Evolutionary conservation across 2,888 invertebrate genomes (phyloP), one percentile per base, ranked within the genome.

Genomic region (Oxycera nigricornis): DNA sequence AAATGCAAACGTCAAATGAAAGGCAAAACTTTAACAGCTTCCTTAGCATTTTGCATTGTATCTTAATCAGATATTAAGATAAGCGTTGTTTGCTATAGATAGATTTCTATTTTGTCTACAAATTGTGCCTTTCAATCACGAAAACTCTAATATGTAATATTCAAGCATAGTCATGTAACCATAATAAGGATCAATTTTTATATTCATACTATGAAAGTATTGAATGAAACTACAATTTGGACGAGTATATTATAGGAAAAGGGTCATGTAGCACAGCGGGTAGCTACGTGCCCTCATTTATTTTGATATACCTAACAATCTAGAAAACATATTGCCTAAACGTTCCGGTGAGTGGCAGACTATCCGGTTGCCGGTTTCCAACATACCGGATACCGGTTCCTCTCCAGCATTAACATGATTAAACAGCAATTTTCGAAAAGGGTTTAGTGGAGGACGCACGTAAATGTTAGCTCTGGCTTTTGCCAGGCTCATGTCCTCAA

Each of bases 361-460:
- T 52, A 55, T 55, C 70, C 52, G 70, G 65, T 41, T 2, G 7
- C 30, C 62, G 20, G 17, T 41, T 65, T 41, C 65, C 35, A 20
- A 41, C 41, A 30, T 59, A 22, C n/a, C 9, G 59, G 41, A 39
- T 65, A 7, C 65, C 20, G 39, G 70, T 55, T 52, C 55, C 52
- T 70, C 70, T 70, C 35, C 22, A n/a, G 31, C 70, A 70, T 70
- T 70, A 70, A 70, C 70, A 70, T 70, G 52, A 70, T 70, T 70
- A 70, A 70, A 70, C 70, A 70, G 70, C 70, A 70, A 70, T 70
- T 68, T 70, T 70, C 24, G 70, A 52, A 70, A 70, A 70, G 70
- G 70, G 70, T 70, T 70, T 67, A 1, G 67, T n/a, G 39, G 46
- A 41, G 67, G 67, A 67, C 31, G 7, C 24, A 1, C 52, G 52